Evolutionary conservation across 2,113 vertebrate genomes (phyloP).

Genomic region (Fulmarus glacialis): DNA sequence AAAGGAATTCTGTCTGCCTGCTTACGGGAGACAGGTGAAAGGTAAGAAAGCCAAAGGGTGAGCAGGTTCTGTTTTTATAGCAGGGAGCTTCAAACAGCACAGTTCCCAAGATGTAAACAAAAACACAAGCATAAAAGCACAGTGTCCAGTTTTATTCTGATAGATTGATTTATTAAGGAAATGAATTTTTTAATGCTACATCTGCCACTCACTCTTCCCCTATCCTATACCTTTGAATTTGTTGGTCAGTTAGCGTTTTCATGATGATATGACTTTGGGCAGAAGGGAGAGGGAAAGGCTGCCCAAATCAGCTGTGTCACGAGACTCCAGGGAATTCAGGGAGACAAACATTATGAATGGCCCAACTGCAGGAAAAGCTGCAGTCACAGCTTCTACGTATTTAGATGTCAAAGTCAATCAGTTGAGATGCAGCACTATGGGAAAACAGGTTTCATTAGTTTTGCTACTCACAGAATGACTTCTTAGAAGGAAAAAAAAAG

Average conservation of each 20-base stretch:
- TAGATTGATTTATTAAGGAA: neutral
- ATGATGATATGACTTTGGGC: neutral
- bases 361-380: neutral
- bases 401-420: conserved; percentile 17
- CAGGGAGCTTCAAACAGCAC: neutral
- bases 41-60: neutral
- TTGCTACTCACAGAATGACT: neutral
- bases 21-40: neutral
- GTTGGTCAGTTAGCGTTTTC: neutral
- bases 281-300: neutral
- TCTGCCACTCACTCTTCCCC: neutral
- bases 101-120: neutral
- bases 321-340: neutral
- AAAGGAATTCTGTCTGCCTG: neutral
- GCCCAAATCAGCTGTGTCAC: neutral
- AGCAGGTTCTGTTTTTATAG: neutral
- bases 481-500: neutral
- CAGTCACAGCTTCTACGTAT: neutral
- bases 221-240: neutral
- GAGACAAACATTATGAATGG: neutral
- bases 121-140: neutral
- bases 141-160: neutral
- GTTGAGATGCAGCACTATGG: neutral
- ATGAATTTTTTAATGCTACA: neutral
- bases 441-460: neutral